Conservation (phyloP, 2,113 vertebrate genomes). For the Monarcha castaneiventris region DNA sequence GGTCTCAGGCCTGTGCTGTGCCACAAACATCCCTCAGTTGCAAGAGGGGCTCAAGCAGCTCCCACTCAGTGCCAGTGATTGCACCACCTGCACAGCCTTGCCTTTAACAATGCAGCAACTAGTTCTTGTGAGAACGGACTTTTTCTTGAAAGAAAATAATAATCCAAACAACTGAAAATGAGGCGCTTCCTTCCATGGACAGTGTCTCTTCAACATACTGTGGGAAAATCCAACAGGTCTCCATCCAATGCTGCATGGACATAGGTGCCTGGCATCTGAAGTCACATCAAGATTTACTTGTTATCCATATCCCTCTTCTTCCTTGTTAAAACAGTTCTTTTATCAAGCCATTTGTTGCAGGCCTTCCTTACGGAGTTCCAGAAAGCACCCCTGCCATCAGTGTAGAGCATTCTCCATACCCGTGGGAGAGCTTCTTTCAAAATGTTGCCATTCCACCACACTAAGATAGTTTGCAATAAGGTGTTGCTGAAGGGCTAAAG, state of each 20-base stretch:
- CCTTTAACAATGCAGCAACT: background rate
- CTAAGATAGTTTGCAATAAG: background rate
- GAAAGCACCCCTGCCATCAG: background rate
- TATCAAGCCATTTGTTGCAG: background rate
- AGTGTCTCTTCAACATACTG: rapidly evolving
- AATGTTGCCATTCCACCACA: background rate
- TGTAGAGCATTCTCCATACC: background rate
- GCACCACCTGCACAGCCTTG: rapidly evolving
- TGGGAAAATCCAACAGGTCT: background rate
- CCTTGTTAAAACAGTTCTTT: background rate
- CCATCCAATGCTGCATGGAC: rapidly evolving
- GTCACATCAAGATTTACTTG: background rate
- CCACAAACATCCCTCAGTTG: background rate
- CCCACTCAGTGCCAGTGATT: rapidly evolving
- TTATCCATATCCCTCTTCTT: background rate
- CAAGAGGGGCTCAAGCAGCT: background rate
- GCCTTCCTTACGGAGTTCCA: background rate
- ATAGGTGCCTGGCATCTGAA: background rate
- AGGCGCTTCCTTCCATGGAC: rapidly evolving
- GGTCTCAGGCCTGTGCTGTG: background rate
- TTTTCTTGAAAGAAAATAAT: background rate
- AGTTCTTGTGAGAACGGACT: background rate
- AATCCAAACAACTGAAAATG: background rate
- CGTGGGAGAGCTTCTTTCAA: background rate
- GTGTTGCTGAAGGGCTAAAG: background rate